These are phyloP conservation scores for Apotomis turbidana DNA, from an alignment of 2,888 invertebrate species.

Conservation along the genomic window DNA sequence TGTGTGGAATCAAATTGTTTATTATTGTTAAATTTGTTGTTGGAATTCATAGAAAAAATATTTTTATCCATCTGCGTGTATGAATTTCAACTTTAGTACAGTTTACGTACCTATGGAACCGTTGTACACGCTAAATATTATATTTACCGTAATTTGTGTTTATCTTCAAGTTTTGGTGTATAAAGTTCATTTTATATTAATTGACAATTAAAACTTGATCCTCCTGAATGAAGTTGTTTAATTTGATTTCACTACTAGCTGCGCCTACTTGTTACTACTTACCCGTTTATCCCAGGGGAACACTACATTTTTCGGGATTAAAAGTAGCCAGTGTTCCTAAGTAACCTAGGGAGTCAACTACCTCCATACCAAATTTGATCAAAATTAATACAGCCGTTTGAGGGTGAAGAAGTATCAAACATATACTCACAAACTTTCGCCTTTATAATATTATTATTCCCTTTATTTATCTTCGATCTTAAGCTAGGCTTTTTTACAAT, in stretches of 20 bases:
- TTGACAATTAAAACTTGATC: conserved; percentile 40
- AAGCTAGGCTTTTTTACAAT: too few relatives aligned
- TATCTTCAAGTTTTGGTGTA: conserved; percentile 31
- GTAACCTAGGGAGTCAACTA: too few relatives aligned
- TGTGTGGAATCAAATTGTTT: conserved; percentile 48
- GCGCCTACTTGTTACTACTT: too few relatives aligned
- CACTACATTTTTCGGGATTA: too few relatives aligned
- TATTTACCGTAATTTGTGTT: conserved; percentile 22
- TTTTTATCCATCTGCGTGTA: conserved; percentile 16
- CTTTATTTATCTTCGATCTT: too few relatives aligned
- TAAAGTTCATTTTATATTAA: conserved; percentile 33
- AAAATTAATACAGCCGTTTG: too few relatives aligned
- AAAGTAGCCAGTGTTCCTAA: too few relatives aligned
- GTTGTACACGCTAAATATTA: conserved; percentile 27
- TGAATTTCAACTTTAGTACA: conserved; percentile 33
- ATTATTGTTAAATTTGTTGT: conserved; percentile 46
- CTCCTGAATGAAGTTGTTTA: conserved; percentile 23
- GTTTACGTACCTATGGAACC: conserved; percentile 17
- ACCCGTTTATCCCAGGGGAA: too few relatives aligned
- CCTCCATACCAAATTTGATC: too few relatives aligned
- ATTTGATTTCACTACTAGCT: background rate
- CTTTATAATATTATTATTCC: too few relatives aligned
- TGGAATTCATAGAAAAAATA: conserved; percentile 31
- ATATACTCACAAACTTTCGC: too few relatives aligned
- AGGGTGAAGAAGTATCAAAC: too few relatives aligned